Base-by-base conservation (phyloP, 2,113 vertebrate species). In the Alligator mississippiensis region DNA sequence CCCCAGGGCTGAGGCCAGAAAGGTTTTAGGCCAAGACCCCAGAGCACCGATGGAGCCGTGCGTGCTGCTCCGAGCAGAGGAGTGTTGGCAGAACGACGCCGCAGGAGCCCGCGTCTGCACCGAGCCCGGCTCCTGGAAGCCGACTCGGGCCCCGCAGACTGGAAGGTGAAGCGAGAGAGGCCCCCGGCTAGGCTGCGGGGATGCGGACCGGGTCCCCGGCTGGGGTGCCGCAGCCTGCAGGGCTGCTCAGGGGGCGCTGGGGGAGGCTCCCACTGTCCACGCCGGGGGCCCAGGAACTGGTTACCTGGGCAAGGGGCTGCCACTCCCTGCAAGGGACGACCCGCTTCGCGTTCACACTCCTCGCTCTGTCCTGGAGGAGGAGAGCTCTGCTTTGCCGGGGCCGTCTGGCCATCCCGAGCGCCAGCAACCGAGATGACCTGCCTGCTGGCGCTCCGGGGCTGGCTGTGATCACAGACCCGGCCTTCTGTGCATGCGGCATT, bases 11-110 rank as follows among this genome's bases (percentile, higher is more conserved):
- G 47, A 70, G 12, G n/a, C 3, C 4, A 3, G 38, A 12, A n/a
- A 1, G 2, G 63, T 1, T 8, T 12, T 1, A 3, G n/a, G 11
- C 21, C 2, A 1, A n/a, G 47, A 22, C 62, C 25, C 16, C 5
- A 62, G 12, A 9, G 55, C 30, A n/a, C 5, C 28, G 63, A 0
- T 9, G 1, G 38, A 47, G 88, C 62, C 24, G 19, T 19, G 22
- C 61, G 4, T 5, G 3, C 24, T 6, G 6, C 55, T 75, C 38
- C 25, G 24, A 75, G 16, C 63, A 47, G 70, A 24, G 21, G 70
- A 13, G 21, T 5, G 21, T 13, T 6, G 4, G 72, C 72, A 5
- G 34, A 38, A 30, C 13, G 25, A 6, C 25, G 72, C 38, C 6
- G 70, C 77, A 77, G 60, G 24, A 19, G 28, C 6, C 63, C 30